Evolutionary conservation across 1,140 invertebrate species (phyloP).

Genomic region (Drosophila melanogaster): Release_6_plus_ISO1_MT NT_033779.5:11473001-11473500

Average conservation of each 20-base stretch:
- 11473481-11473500: constrained; percentile 60
- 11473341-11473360: constrained; percentile 64
- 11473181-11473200: constrained; percentile 10
- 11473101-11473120: background rate
- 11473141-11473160: constrained; percentile 9
- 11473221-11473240: constrained; percentile 73
- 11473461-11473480: constrained; percentile 38
- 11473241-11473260: constrained; percentile 79
- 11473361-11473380: constrained; percentile 84
- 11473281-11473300: constrained; percentile 5
- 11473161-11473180: background rate
- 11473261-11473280: constrained; percentile 30
- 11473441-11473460: constrained; percentile 64
- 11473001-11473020: background rate
- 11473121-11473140: background rate
- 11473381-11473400: constrained; percentile 84
- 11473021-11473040: too few relatives aligned
- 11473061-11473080: too few relatives aligned
- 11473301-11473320: constrained; percentile 36
- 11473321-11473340: constrained; percentile 75
- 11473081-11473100: background rate
- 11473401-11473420: constrained; percentile 75
- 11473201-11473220: constrained; percentile 33
- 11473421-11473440: constrained; percentile 80
- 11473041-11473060: too few relatives aligned